Evolutionary conservation across 2,113 vertebrate species (phyloP).

Genomic region (Calypte anna): DNA sequence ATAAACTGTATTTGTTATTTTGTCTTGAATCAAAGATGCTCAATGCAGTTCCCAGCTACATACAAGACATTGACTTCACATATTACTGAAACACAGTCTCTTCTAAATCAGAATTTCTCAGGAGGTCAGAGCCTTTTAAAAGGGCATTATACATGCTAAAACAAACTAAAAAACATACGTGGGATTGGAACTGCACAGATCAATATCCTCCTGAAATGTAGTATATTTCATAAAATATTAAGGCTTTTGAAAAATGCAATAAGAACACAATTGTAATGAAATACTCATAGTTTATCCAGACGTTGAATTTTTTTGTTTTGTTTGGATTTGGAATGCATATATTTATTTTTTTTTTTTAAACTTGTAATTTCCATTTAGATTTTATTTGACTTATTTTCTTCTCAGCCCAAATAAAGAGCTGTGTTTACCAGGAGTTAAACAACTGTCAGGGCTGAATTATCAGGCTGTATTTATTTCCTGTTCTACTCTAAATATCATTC

Average conservation of each 20-base stretch:
- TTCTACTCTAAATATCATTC: constrained; percentile 46
- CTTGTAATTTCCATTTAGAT: background rate
- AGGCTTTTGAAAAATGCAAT: background rate
- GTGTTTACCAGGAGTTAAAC: background rate
- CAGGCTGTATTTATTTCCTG: constrained; percentile 39
- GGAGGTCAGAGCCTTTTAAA: background rate
- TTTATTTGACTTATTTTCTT: constrained; percentile 1
- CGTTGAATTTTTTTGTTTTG: background rate
- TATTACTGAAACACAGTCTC: background rate
- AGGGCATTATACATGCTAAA: background rate
- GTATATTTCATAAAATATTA: background rate
- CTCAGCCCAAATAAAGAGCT: background rate
- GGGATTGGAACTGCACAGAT: background rate
- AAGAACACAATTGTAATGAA: background rate
- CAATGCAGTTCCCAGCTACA: background rate
- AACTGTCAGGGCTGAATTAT: constrained; percentile 34
- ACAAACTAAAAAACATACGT: background rate
- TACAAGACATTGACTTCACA: background rate
- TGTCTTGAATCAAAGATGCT: background rate
- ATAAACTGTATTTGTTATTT: background rate
- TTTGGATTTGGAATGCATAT: background rate
- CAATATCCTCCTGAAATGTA: background rate
- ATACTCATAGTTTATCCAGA: background rate
- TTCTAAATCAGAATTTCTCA: background rate
- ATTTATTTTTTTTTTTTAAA: background rate